These are phyloP conservation scores for Xiphophorus maculatus DNA, from an alignment of 2,113 vertebrate species.

Conservation along the genomic window DNA sequence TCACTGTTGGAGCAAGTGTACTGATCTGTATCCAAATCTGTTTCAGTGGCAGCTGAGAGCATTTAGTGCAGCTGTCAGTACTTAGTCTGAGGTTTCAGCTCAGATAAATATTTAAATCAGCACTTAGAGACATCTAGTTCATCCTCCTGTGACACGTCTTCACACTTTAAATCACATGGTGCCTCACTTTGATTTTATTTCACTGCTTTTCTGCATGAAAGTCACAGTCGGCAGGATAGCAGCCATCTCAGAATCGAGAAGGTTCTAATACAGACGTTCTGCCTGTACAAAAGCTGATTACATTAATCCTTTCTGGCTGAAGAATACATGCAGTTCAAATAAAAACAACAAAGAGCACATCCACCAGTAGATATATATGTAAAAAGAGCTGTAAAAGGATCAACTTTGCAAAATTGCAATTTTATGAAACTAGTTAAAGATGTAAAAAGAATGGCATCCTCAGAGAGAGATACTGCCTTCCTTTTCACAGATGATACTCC, in stretches of 20 bases:
- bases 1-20: too few species aligned
- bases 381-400: too few species aligned
- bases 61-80: constrained; percentile 23
- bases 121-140: constrained; percentile 13
- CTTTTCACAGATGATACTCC: too few species aligned
- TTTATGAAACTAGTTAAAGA: too few species aligned
- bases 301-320: too few species aligned
- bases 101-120: constrained; percentile 38
- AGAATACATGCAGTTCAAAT: too few species aligned
- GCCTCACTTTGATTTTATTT: constrained; percentile 20
- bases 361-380: too few species aligned
- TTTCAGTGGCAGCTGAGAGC: constrained; percentile 5
- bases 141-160: constrained; percentile 20
- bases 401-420: too few species aligned
- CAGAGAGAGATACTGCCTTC: too few species aligned
- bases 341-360: too few species aligned
- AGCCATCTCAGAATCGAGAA: constrained; percentile 33
- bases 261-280: neutral
- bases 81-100: constrained; percentile 26
- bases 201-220: constrained; percentile 18
- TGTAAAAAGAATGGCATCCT: too few species aligned
- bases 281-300: constrained; percentile 7
- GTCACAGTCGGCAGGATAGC: constrained; percentile 44
- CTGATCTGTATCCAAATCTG: too few species aligned
- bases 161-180: constrained; percentile 38